Base-by-base conservation (phyloP, 64 coral and sea anemone genomes). In the Orbicella faveolata region DNA sequence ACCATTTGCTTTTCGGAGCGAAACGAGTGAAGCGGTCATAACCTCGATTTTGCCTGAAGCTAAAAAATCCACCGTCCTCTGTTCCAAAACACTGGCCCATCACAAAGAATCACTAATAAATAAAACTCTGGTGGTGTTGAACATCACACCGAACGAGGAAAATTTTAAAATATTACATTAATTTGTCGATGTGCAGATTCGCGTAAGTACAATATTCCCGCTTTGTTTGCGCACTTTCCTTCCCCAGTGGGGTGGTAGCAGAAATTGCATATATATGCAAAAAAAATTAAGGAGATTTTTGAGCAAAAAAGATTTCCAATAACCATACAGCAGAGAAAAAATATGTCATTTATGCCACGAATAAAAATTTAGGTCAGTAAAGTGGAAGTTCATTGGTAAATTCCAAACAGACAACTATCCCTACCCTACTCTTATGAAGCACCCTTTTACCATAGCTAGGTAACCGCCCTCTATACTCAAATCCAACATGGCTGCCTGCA, bases 81-180 rank as follows among this genome's bases (percentile, higher is more conserved):
- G 94, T 99, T 64, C 94, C 94, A 79, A 99, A 99, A 89, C 97
- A 99, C 88, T 99, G 94, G n/a, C 97, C 97, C 97, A 99, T 99
- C 73, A 82, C 80, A 57, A 87, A 37, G 69, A 17, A 70, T 85
- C 65, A 72, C 39, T 11, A 0, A 65, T 21, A 68, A 53, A 39
- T 37, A 18, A 30, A 14, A 12, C 44, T 51, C 21, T 23, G 37
- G 51, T 33, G 13, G 48, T 48, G 82, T 73, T 14, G 23, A 72
- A 53, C 82, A 85, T 85, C 65, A 72, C 63, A 78, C 4, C 17
- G 37, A 52, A 39, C 18, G 0, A 52, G 65, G 6, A 52, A 85
- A 73, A 48, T 69, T 85, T 14, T 52, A 73, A 73, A 72, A 72
- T 20, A 51, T 4, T 14, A 51, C 17, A 84, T 34, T 23, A 81